A percentile compares a stretch with the other conserved stretches of the same genome.
Conservation (phyloP, 2,888 invertebrate genomes). For the Zygothrica quintamaculata region DNA sequence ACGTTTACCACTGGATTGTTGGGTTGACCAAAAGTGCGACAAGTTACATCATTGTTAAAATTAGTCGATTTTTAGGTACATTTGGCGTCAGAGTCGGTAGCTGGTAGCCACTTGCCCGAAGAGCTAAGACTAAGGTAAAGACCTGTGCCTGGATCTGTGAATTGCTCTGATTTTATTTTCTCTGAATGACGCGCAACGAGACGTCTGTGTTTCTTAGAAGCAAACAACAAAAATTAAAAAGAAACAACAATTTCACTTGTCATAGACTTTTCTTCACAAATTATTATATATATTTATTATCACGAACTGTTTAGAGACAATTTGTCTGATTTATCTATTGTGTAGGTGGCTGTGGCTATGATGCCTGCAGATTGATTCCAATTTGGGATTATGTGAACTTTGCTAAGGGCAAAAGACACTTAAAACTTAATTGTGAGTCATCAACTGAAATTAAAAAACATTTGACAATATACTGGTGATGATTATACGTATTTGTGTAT, state of each 20-base stretch:
- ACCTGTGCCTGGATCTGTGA: constrained; percentile 1
- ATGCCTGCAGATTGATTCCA: not conserved
- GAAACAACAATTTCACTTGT: constrained; percentile 62
- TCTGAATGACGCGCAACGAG: constrained; percentile 51
- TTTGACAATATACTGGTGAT: not conserved
- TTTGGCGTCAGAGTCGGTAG: constrained; percentile 31
- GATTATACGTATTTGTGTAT: constrained; percentile 5
- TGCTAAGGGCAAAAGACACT: not conserved
- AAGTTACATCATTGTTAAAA: constrained; percentile 83
- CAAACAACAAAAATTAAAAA: constrained; percentile 48
- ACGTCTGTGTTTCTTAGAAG: constrained; percentile 53
- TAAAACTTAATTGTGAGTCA: not conserved
- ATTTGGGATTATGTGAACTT: not conserved
- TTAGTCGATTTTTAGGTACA: constrained; percentile 68
- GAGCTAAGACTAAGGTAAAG: constrained; percentile 23
- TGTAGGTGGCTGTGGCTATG: not conserved
- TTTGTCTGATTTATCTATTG: constrained; percentile 36
- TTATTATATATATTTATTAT: constrained; percentile 44
- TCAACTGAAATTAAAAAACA: not conserved
- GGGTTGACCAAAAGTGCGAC: constrained; percentile 62
- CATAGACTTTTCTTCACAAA: constrained; percentile 25
- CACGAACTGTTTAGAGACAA: constrained; percentile 51
- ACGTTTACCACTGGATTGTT: constrained; percentile 21
- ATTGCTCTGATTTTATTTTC: constrained; percentile 38
- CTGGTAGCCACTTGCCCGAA: constrained; percentile 27